Percentiles rank a stretch among this genome's conserved stretches.
Conservation (phyloP, 2,797 vertebrate species). For the Enteromius viviparus region DNA sequence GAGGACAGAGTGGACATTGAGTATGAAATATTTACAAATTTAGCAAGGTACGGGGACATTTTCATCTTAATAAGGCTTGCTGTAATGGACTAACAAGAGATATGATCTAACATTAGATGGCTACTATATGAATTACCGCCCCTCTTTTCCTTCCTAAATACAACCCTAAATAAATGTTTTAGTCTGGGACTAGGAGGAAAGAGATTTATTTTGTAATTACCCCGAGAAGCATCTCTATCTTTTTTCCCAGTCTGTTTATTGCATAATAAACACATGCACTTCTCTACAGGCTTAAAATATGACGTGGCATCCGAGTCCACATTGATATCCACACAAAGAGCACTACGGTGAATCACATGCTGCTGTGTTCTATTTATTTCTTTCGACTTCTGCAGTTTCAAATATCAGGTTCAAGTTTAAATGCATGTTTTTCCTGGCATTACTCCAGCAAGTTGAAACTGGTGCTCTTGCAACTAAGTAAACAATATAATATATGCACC, state of each 20-base stretch:
- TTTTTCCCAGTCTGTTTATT: neutral
- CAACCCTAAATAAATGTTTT: neutral
- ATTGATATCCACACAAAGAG: constrained; percentile 47
- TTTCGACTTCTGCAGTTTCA: constrained; percentile 51
- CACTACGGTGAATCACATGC: constrained; percentile 55
- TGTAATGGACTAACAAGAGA: neutral
- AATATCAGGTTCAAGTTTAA: constrained; percentile 58
- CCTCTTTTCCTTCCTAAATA: neutral
- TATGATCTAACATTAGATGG: neutral
- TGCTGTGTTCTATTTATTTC: constrained; percentile 68
- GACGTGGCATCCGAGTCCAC: constrained; percentile 16
- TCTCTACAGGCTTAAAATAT: constrained; percentile 17
- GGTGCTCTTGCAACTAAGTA: constrained; percentile 17
- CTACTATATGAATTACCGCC: neutral
- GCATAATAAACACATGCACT: neutral
- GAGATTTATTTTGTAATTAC: neutral
- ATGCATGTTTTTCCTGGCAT: constrained; percentile 27
- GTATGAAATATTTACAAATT: constrained; percentile 67
- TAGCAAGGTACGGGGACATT: constrained; percentile 70
- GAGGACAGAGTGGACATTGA: constrained; percentile 72
- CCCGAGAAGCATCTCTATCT: neutral
- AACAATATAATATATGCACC: neutral
- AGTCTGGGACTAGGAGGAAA: neutral
- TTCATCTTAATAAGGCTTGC: neutral
- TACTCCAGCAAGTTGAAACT: constrained; percentile 12